Conservation (phyloP, 2,888 invertebrate genomes). For the Clanis bilineata region DNA sequence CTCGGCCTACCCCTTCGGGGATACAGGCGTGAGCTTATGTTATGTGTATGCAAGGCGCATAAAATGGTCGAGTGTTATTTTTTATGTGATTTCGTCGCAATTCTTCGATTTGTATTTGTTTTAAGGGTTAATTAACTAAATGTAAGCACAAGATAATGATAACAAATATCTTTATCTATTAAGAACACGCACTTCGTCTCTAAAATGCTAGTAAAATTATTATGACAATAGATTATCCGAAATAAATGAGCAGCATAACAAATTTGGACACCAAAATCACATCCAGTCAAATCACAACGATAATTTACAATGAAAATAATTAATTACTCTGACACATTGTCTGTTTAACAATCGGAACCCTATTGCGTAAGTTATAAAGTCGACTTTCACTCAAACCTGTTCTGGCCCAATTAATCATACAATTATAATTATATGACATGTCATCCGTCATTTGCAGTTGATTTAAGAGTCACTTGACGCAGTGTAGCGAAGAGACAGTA, state of each 20-base stretch:
- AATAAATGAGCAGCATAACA: background rate
- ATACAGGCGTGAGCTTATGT: too few relatives aligned
- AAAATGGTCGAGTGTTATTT: too few relatives aligned
- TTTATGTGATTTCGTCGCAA: too few relatives aligned
- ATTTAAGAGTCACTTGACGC: conserved; percentile 14
- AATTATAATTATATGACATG: conserved; percentile 52
- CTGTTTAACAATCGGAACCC: conserved; percentile 4
- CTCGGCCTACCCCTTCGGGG: too few relatives aligned
- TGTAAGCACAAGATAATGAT: background rate
- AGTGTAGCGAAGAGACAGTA: background rate
- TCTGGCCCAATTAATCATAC: conserved; percentile 48
- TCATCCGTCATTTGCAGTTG: conserved; percentile 47
- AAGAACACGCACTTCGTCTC: background rate
- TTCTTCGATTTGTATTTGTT: too few relatives aligned
- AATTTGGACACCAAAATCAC: conserved; percentile 3
- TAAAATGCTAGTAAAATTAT: background rate
- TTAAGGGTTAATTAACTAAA: background rate
- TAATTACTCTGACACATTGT: conserved; percentile 17
- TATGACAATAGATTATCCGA: background rate
- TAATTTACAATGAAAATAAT: conserved; percentile 15
- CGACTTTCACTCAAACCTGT: conserved; percentile 12
- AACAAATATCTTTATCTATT: background rate
- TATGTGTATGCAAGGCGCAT: too few relatives aligned
- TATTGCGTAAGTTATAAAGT: conserved; percentile 13
- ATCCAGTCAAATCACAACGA: background rate